Evolutionary conservation across 2,797 vertebrate species (phyloP), one percentile per base, ranked within the genome.

Genomic region (Hoplostethus atlanticus): DNA sequence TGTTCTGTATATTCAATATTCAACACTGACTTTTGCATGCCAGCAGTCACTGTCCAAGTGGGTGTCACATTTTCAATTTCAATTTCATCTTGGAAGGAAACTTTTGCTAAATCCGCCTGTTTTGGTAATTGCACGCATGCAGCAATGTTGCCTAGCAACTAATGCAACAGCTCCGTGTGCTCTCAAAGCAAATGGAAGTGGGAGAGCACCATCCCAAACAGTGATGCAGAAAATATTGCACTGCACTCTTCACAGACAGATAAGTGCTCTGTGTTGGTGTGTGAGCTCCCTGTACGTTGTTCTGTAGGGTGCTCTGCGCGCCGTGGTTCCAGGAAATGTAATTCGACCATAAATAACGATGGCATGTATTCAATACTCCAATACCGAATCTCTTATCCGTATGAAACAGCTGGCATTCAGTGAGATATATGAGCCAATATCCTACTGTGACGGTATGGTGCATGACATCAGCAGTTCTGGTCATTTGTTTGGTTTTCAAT

Each of bases 81-180:
- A 68, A 6, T 36, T 67, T 44, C 47, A 68, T 71, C 38, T 64
- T 17, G 11, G 10, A 63, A 61, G 47, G 17, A 51, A 67, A 65
- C 60, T 38, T 38, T 8, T 54, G 21, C 52, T 31, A 54, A 21
- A 21, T 31, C 54, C 31, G 9, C 9, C 38, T 16, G 64, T 60
- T 69, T 68, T 56, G 34, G 30, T 56, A 68, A 71, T 44, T 66
- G 66, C 63, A 67, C 17, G 54, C 51, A 65, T 0, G 2, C 63
- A 46, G 64, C 21, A 31, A 53, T 1, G 73, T 85, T 81, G 71
- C 87, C 60, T 77, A 65, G 89, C 81, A 81, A 82, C 89, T 73
- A 80, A 73, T 84, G 60, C 62, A 79, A 75, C 71, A 68, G 60
- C 85, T 82, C 68, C 68, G 59, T 77, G 63, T 54, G 71, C 62